phyloP scores from a whole-genome alignment of 92 coral and sea anemone species.

The Diadumene lineata region DNA sequence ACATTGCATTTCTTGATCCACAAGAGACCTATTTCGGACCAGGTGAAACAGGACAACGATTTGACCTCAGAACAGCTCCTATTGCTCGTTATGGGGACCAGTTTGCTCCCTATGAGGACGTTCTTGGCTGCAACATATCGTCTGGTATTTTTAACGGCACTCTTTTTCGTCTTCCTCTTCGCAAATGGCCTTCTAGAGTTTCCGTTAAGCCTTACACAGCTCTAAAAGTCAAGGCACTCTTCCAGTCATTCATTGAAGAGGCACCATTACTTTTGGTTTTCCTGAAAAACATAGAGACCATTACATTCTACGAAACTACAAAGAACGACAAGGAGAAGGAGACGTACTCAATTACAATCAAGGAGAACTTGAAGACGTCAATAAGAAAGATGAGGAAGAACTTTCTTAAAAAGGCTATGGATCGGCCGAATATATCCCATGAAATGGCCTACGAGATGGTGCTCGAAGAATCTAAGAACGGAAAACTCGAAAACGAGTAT shows the following conservation, averaged over 20 bases:
- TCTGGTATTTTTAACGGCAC: constrained; percentile 75
- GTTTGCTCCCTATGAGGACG: constrained; percentile 85
- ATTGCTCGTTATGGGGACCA: constrained; percentile 74
- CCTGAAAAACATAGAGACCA: constrained; percentile 73
- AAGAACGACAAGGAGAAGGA: constrained; percentile 70
- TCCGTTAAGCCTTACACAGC: constrained; percentile 86
- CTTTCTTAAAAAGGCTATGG: constrained; percentile 58
- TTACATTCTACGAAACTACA: constrained; percentile 69
- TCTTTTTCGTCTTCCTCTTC: constrained; percentile 86
- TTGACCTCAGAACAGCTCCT: constrained; percentile 63
- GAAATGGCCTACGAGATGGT: constrained; percentile 77
- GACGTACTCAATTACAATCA: constrained; percentile 66
- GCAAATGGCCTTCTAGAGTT: constrained; percentile 91
- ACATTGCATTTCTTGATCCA: constrained; percentile 88
- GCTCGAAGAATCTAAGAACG: constrained; percentile 56
- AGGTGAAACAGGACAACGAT: constrained; percentile 86
- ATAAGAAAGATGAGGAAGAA: constrained; percentile 55
- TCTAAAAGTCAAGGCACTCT: constrained; percentile 62
- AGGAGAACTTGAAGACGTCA: constrained; percentile 58
- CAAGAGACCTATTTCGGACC: constrained; percentile 89
- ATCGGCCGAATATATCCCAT: constrained; percentile 40
- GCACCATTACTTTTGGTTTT: constrained; percentile 79
- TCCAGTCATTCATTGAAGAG: constrained; percentile 87
- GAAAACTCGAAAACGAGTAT: constrained; percentile 44
- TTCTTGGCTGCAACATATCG: constrained; percentile 80